Base-by-base conservation (phyloP, 1,140 invertebrate species). In the Apis dorsata region DNA sequence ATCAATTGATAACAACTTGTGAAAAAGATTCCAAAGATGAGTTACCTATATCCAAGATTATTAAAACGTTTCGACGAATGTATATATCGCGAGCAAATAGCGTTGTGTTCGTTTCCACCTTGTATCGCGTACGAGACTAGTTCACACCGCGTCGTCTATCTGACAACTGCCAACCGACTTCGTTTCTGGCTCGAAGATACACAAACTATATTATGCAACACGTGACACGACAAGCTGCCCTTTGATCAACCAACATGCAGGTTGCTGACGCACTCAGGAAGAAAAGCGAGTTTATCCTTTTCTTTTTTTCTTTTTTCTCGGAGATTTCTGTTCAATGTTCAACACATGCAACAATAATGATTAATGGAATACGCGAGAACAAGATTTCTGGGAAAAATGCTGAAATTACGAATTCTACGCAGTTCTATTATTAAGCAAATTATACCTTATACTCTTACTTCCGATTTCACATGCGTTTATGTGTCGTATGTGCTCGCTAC, bases 151-250 rank as follows among this genome's bases (percentile, higher is more conserved):
- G 86, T 86, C 83, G 85, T 83, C 65, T 81, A 79, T 88, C 87
- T 89, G 75, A 90, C 88, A 90, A 92, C 91, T 92, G 89, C 72
- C 81, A 86, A 80, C 78, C 70, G 73, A 28, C 11, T 87, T 88
- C 87, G 75, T 87, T 87, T 89, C 85, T 87, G 69, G 88, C 88
- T 86, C 83, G 74, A 65, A 81, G 86, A 90, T 90, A 89, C 62
- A 63, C 85, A 73, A 74, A 79, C 87, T 80, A 87, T 93, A 87
- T 93, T 93, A 90, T 91, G 91, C 88, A 92, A 93, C 78, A 75
- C 70, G n/a, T 28, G 57, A 34, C 34, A 44, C 53, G 49, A 57
- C 69, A 53, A 86, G 74, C 81, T 91, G 91, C 90, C 87, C 91
- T 93, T 92, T 92, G 92, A 76, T 85, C 91, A 34, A 79, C 84